A percentile compares a stretch with the other conserved stretches of the same genome.
phyloP scores from a whole-genome alignment of 1,140 invertebrate species.

The Philopotamus ludificatus region DNA sequence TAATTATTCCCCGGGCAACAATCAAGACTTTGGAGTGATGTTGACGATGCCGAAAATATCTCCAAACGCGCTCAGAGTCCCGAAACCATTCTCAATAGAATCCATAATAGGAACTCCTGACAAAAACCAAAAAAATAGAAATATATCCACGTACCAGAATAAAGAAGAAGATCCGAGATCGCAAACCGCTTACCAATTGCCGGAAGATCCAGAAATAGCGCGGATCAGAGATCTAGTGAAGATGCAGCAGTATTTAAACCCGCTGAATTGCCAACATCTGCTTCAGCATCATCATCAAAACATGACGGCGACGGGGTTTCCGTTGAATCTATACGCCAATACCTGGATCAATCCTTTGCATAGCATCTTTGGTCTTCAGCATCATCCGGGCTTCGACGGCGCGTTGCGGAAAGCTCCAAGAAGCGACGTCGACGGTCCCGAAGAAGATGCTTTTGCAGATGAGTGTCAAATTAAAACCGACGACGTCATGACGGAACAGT shows the following conservation, averaged over 20 bases:
- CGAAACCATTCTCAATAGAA: constrained; percentile 38
- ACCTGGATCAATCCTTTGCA: constrained; percentile 37
- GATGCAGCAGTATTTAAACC: constrained; percentile 38
- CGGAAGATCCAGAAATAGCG: constrained; percentile 25
- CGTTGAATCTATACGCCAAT: constrained; percentile 36
- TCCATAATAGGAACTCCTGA: constrained; percentile 34
- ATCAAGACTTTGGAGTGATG: constrained; percentile 5
- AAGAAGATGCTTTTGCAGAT: constrained; percentile 19
- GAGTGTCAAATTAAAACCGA: constrained; percentile 18
- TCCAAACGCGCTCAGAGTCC: constrained; percentile 16
- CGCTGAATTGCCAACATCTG: constrained; percentile 31
- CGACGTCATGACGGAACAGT: constrained; percentile 4
- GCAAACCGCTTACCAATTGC: not conserved
- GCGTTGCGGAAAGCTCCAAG: not conserved
- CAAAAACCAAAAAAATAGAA: constrained; percentile 9
- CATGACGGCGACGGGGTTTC: constrained; percentile 21
- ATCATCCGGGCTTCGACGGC: not conserved
- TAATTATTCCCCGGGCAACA: not conserved
- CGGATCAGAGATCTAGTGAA: constrained; percentile 36
- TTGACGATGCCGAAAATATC: constrained; percentile 20
- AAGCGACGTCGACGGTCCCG: constrained; percentile 16
- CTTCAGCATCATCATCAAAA: constrained; percentile 30
- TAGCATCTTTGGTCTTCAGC: constrained; percentile 24
- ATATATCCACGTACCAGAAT: not conserved
- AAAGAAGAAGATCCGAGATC: constrained; percentile 12